Evolutionary conservation across 2,797 vertebrate species (phyloP), one percentile per base, ranked within the genome.

Genomic region (Cirrhinus molitorella): DNA sequence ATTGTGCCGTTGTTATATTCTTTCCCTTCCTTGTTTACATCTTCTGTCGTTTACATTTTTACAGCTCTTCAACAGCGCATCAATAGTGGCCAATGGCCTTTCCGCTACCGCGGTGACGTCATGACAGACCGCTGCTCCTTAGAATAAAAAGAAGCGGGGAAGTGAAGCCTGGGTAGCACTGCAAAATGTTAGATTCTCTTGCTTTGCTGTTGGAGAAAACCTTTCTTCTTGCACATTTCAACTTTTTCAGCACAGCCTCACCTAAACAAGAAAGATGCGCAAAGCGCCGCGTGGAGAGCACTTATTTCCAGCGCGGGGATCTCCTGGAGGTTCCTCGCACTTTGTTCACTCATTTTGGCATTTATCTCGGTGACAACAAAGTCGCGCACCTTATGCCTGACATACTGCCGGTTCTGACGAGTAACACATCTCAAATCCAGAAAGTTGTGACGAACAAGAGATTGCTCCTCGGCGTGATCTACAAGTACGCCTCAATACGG

Each of bases 311-410:
- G 87, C 95, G 97, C 23, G 98, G 98, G 0, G 98, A 99, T 89
- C 93, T 99, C 81, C 90, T 99, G 88, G 97, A 99, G 89, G 98
- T 99, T 63, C 95, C 96, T 6, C 95, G 98, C 73, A 97, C 97
- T 1, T 95, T 99, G 53, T 96, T 99, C 88, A 94, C 95, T 23
- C 98, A 99, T 90, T 99, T 96, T 82, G 98, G 98, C 85, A 99
- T 99, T 88, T 99, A 98, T 88, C 90, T 99, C 90, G 97, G 98
- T 2, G 94, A 96, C 76, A 93, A 95, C 90, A 95, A 93, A 31
- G 98, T 99, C 47, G 98, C 97, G 12, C 98, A 99, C 88, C 90
- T 99, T 67, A 98, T 99, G 94, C 98, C 98, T 45, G 98, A 99
- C 91, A 95, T 97, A 86, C 93, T 99, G 43, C 95, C 97, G 63